Evolutionary conservation across 1,140 invertebrate species (phyloP).

Genomic region (Drosophila punjabiensis): DNA sequence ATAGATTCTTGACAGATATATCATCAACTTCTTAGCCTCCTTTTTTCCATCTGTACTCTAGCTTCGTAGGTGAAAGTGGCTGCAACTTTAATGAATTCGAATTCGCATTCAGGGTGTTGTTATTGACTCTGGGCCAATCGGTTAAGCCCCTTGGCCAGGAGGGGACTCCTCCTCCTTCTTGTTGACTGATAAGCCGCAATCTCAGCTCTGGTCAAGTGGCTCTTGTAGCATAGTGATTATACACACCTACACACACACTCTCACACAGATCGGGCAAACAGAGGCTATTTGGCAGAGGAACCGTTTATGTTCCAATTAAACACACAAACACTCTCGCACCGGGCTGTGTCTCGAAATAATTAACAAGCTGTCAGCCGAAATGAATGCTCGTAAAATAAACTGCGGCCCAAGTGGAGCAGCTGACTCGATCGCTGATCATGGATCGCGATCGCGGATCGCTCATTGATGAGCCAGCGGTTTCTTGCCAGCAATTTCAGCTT

Average conservation of each 20-base stretch:
- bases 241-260: neutral
- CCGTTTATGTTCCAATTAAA: conserved; percentile 22
- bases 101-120: conserved; percentile 25
- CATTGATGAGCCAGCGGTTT: conserved; percentile 47
- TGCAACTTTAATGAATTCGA: conserved; percentile 61
- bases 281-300: conserved; percentile 7
- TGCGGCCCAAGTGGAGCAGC: conserved; percentile 56
- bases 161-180: neutral
- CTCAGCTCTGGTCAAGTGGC: conserved; percentile 38
- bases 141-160: conserved; percentile 21
- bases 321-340: conserved; percentile 6
- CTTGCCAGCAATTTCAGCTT: conserved; percentile 43
- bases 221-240: neutral
- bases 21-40: no score
- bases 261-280: conserved; percentile 7
- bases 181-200: conserved; percentile 51
- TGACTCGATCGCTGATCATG: conserved; percentile 48
- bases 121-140: conserved; percentile 37
- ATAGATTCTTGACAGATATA: no score
- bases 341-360: conserved; percentile 43
- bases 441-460: conserved; percentile 12
- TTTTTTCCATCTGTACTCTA: neutral
- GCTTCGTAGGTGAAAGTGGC: conserved; percentile 41
- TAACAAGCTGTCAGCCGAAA: conserved; percentile 64
- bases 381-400: conserved; percentile 29